A percentile compares a stretch with the other conserved stretches of the same genome.
Evolutionary conservation across 2,888 invertebrate genomes (phyloP).

Genomic region (Aethes cnicana): DNA sequence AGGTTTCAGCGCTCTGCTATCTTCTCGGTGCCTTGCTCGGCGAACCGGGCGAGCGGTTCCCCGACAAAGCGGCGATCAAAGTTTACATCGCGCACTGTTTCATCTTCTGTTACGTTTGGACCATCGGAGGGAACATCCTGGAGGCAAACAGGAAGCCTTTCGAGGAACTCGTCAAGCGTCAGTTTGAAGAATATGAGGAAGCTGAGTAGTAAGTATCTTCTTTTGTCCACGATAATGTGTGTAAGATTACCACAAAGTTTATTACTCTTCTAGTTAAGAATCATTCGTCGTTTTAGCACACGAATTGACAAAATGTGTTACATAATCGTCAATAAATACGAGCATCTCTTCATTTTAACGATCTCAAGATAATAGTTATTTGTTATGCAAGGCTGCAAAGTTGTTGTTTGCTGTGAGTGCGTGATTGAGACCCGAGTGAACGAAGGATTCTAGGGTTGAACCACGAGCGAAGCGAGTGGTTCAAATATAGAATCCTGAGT

Average conservation of each 20-base stretch:
- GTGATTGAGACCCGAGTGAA: too few species aligned
- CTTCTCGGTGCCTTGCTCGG: conserved; percentile 87
- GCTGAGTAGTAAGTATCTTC: conserved; percentile 74
- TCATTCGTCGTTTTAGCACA: too few species aligned
- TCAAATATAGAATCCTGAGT: too few species aligned
- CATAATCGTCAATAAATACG: too few species aligned
- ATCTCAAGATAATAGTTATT: too few species aligned
- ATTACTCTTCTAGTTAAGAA: too few species aligned
- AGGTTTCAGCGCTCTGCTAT: conserved; percentile 88
- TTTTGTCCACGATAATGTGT: neutral
- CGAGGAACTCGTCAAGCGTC: conserved; percentile 86
- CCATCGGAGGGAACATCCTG: conserved; percentile 91
- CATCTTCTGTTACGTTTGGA: conserved; percentile 92
- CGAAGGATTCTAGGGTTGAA: too few species aligned
- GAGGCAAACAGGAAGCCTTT: conserved; percentile 87
- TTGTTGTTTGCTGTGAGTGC: too few species aligned
- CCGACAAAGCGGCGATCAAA: conserved; percentile 84
- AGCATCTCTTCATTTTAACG: too few species aligned
- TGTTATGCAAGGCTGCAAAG: too few species aligned
- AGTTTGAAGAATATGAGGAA: conserved; percentile 87
- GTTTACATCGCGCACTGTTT: conserved; percentile 89
- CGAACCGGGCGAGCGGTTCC: conserved; percentile 83
- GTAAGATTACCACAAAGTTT: neutral
- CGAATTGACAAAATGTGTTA: too few species aligned
- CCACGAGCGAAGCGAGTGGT: too few species aligned